Base-by-base conservation (phyloP, 2,888 invertebrate genomes). In the Thelaira solivaga region DNA sequence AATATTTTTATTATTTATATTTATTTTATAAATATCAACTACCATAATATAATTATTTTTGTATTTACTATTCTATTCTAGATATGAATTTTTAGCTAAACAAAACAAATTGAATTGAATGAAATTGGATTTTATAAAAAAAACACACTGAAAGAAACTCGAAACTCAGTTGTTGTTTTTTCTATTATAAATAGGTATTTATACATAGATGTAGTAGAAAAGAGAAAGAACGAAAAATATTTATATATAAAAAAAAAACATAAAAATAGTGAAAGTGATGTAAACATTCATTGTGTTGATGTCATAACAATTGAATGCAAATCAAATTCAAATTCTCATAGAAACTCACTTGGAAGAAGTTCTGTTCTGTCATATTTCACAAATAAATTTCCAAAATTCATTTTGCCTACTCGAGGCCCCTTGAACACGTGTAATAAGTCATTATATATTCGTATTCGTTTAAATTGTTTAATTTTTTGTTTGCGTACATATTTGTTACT, bases 1-100 rank as follows among this genome's bases (percentile, higher is more conserved):
- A 22, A n/a, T n/a, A 18, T 16, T 47, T 16, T 53, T 16, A 22
- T 43, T 31, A 59, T 61, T 36, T 36, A 41, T 65, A 41, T 62
- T 74, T 78, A n/a, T n/a, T n/a, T n/a, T n/a, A n/a, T n/a, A n/a
- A n/a, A n/a, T n/a, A n/a, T n/a, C n/a, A n/a, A n/a, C n/a, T n/a
- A n/a, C n/a, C n/a, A n/a, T n/a, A n/a, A n/a, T 65, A 53, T 64
- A 72, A 47, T 47, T 64, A 64, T 65, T 77, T n/a, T 67, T 77
- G 43, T 69, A 74, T 78, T 78, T 78, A 71, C 65, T 78, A n/a
- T n/a, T n/a, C 51, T 71, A 78, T 78, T 78, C 65, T 78, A 78
- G 78, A 78, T 78, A 22, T 61, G 53, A 74, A 74, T 62, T 71
- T 72, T 78, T 64, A 78, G 47, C 64, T 76, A 67, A 68, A 72